A percentile compares a stretch with the other conserved stretches of the same genome.
These are phyloP conservation scores for Cosmopolites sordidus DNA, from an alignment of 2,888 invertebrate species.

Conservation along the genomic window DNA sequence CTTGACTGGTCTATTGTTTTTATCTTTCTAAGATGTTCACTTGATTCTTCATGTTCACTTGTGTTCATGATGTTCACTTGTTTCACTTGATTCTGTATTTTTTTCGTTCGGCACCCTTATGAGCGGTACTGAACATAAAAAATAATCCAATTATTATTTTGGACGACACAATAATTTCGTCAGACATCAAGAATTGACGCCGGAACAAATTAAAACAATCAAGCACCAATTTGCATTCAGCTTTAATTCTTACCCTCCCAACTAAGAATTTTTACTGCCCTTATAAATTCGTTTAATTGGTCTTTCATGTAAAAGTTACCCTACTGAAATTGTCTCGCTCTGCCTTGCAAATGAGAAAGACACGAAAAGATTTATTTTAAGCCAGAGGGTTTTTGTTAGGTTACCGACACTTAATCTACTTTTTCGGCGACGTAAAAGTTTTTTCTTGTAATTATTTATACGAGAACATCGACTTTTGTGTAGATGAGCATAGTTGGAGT, in stretches of 20 bases:
- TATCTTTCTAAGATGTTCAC: too few relatives aligned
- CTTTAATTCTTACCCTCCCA: conserved; percentile 36
- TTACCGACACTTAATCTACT: background rate
- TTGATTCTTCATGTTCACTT: too few relatives aligned
- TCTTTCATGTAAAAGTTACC: conserved; percentile 43
- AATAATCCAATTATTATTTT: too few relatives aligned
- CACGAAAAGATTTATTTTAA: conserved; percentile 12
- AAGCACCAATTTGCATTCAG: conserved; percentile 47
- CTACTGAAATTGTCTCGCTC: conserved; percentile 21
- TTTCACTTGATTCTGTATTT: too few relatives aligned
- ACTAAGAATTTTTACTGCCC: conserved; percentile 46
- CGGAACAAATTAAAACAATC: conserved; percentile 34
- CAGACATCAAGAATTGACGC: background rate
- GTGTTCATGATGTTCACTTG: too few relatives aligned
- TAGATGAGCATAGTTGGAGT: background rate
- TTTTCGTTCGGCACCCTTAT: too few relatives aligned
- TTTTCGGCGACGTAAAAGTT: background rate
- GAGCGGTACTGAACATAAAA: too few relatives aligned
- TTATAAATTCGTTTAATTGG: conserved; percentile 50
- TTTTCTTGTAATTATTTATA: background rate
- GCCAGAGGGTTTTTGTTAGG: background rate
- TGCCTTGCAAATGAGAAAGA: conserved; percentile 27
- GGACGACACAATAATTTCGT: too few relatives aligned
- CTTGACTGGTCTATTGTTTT: too few relatives aligned
- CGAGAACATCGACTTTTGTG: background rate